Base-by-base conservation (phyloP, 2,888 invertebrate genomes). In the Pedicia rivosa region DNA sequence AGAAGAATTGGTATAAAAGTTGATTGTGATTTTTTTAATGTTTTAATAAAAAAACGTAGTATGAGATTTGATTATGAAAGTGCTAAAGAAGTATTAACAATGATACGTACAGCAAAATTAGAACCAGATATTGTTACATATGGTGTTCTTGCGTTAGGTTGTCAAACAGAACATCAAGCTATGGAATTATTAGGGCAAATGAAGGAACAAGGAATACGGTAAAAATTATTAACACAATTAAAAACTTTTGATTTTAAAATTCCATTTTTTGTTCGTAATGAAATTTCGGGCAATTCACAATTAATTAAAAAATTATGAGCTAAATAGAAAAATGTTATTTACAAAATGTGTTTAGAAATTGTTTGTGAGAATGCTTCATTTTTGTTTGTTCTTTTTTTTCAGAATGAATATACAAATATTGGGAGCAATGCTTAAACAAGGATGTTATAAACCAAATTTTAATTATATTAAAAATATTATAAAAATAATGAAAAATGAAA, bases 1-100 rank as follows among this genome's bases (percentile, higher is more conserved):
- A 68, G 70, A 39, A 57, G 60, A 41, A 59, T 60, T 28, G 63
- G 70, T 8, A 54, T 86, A 1, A 67, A 66, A 47, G 66, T 78
- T 2, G 88, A 92, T 59, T 70, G 81, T 38, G 78, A 77, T 53
- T 87, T 91, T 56, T 88, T 75, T 51, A 92, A 91, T 56, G 72
- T 79, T 62, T 65, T 92, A 8, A 88, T 94, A 36, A 83, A 80
- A 50, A 83, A 76, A 53, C 69, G 86, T 40, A 76, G 76, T 50
- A 61, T 74, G 50, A 65, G 86, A 44, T 63, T 57, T 39, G 77
- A 83, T 53, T 77, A 75, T 54, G 64, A 70, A 36, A 68, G 65
- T 46, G 88, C 84, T 10, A 71, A 70, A 65, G 68, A 67, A 46
- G 71, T 78, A 1, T 57, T 68, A 36, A 49, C 61, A 10, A 57